phyloP scores from a whole-genome alignment of 37 sponge, comb jelly and placozoan species.

The Bolinopsis microptera region DNA sequence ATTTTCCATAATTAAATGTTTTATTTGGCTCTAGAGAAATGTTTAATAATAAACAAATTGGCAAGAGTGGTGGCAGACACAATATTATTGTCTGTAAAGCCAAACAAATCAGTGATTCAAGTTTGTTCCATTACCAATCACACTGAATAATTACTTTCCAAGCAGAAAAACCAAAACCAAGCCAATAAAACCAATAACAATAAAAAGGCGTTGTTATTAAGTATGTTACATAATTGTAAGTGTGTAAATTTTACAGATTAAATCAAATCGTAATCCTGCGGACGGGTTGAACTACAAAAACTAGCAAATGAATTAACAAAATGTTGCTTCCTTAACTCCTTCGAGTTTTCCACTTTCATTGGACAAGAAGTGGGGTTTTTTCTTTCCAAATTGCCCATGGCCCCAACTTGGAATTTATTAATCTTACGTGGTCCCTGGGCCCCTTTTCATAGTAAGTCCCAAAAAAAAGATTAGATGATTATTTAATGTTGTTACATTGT shows the following conservation, averaged over 20 bases:
- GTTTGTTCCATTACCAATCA: neutral
- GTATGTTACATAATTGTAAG: no score
- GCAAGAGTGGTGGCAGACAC: neutral
- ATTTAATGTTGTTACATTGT: no score
- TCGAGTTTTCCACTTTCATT: slow-evolving; percentile 76
- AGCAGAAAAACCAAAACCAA: no score
- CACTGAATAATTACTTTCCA: no score
- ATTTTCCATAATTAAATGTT: neutral
- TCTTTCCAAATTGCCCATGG: slow-evolving; percentile 47
- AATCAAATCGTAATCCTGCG: slow-evolving; percentile 91
- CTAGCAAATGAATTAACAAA: slow-evolving; percentile 93
- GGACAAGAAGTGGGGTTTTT: slow-evolving; percentile 83
- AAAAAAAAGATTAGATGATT: neutral
- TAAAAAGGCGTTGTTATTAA: no score
- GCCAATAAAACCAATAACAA: no score
- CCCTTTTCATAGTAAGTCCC: slow-evolving; percentile 59
- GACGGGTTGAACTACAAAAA: slow-evolving; percentile 85
- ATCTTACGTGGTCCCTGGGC: slow-evolving; percentile 63
- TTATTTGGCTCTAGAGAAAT: slow-evolving; percentile 6
- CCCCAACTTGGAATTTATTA: slow-evolving; percentile 60
- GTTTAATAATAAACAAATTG: no score
- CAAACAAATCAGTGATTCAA: neutral
- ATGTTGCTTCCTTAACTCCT: slow-evolving; percentile 74
- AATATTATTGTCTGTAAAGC: neutral
- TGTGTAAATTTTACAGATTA: slow-evolving; percentile 75